Evolutionary conservation across 1,140 invertebrate species (phyloP).

Genomic region (Ceratosolen solmsi): DNA sequence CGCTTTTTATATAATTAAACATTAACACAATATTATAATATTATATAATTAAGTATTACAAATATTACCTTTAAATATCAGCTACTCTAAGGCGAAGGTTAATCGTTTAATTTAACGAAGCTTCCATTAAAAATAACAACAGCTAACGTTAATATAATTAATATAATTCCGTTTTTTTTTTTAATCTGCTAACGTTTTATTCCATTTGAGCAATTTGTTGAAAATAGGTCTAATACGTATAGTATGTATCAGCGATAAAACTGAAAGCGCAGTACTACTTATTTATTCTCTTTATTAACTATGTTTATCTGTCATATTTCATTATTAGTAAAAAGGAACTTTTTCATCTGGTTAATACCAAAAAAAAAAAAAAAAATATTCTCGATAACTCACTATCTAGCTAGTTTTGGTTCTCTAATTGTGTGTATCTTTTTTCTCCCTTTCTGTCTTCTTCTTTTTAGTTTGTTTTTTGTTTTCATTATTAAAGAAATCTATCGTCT

Average conservation of each 20-base stretch:
- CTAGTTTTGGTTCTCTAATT: background rate
- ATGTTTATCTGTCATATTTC: background rate
- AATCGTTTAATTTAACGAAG: background rate
- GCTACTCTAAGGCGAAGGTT: slow-evolving; percentile 34
- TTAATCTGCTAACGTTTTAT: too few relatives aligned
- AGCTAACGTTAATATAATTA: background rate
- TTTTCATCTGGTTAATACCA: too few relatives aligned
- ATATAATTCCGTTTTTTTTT: slow-evolving; percentile 28
- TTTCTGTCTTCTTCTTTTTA: too few relatives aligned
- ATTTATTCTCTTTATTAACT: slow-evolving; percentile 13
- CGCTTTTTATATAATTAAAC: slow-evolving; percentile 8
- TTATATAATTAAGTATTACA: too few relatives aligned
- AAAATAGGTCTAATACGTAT: too few relatives aligned
- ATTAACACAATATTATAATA: slow-evolving; percentile 15
- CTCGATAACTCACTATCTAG: too few relatives aligned
- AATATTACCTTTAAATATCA: slow-evolving; percentile 38
- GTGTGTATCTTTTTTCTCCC: background rate
- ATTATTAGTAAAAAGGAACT: background rate
- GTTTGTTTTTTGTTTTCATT: too few relatives aligned
- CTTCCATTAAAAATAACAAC: background rate
- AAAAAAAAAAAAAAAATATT: too few relatives aligned
- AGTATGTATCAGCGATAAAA: background rate
- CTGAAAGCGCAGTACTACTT: slow-evolving; percentile 31
- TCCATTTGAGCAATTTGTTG: too few relatives aligned
- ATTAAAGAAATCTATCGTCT: background rate